Percentiles rank a stretch among this genome's conserved stretches.
Evolutionary conservation across 2,797 vertebrate genomes (phyloP).

Genomic region (Nannoperca australis): DNA sequence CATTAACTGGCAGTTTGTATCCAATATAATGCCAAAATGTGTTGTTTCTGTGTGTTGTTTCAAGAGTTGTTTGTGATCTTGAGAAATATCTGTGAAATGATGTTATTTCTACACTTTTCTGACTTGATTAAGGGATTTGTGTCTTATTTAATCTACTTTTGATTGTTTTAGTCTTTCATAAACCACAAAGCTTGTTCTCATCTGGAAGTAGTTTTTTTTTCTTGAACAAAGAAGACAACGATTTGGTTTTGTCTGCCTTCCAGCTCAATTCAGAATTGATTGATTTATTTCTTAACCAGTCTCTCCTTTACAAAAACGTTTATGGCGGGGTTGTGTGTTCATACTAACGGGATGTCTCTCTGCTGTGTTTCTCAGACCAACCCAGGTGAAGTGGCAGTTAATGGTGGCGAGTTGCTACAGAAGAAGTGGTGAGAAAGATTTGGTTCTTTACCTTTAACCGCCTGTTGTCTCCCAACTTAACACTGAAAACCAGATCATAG

Average conservation of each 20-base stretch:
- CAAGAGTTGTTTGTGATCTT: background rate
- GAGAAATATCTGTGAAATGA: slow-evolving; percentile 6
- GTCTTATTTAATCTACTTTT: slow-evolving; percentile 3
- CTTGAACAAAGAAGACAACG: background rate
- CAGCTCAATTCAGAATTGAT: background rate
- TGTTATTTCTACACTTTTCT: slow-evolving; percentile 1
- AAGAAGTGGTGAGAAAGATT: slow-evolving; percentile 90
- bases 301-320: background rate
- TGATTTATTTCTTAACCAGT: background rate
- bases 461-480: background rate
- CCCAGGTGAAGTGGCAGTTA: slow-evolving; percentile 95
- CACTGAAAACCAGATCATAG: background rate
- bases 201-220: slow-evolving; percentile 3
- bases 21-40: background rate
- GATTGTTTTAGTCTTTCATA: background rate
- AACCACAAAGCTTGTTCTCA: background rate
- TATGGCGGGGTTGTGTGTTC: background rate
- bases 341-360: background rate
- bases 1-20: background rate
- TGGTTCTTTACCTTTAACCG: background rate
- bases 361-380: slow-evolving; percentile 85
- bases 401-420: slow-evolving; percentile 98
- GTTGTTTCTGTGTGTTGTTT: background rate
- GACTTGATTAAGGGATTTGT: background rate
- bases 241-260: background rate